Evolutionary conservation across 2,797 vertebrate genomes (phyloP), one percentile per base, ranked within the genome.

Genomic region (Pseudochromis fuscus): DNA sequence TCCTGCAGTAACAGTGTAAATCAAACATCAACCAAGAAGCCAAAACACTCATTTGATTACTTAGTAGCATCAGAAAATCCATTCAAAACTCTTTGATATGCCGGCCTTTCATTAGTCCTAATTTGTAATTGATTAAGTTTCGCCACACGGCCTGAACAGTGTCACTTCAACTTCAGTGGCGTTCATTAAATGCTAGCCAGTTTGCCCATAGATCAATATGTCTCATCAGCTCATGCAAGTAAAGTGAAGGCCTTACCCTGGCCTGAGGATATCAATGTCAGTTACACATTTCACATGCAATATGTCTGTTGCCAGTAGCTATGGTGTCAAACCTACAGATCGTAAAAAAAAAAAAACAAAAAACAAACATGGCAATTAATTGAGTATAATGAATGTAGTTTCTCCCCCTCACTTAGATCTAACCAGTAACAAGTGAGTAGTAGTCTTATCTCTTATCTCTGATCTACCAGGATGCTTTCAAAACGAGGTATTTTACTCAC

Each of bases 1-100:
- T 73, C 85, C 83, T 24, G 37, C 84, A 75, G 82, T 89, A 85
- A 42, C 77, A 53, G 60, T 62, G 71, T 78, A 66, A 85, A 82
- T 68, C 42, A 81, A 72, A 74, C 44, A 7, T 69, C 60, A 81
- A 67, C 72, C 19, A 55, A 78, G 38, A 77, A 62, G 35, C 23
- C 11, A 59, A 56, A 28, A 31, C 25, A 27, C 35, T 46, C 2
- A 56, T 38, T 38, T 72, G 48, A 85, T 85, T 67, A 75, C 13
- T 74, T 60, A 77, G 67, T 72, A 77, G 66, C 48, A 74, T 72
- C 62, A 79, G 73, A 79, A 5, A 51, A 75, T 51, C 24, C 2
- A 82, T 75, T 82, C 23, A 56, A 70, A 87, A 51, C 55, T 59
- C 69, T 75, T 48, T 52, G 45, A 83, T 64, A 82, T 71, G 67